phyloP scores from a whole-genome alignment of 2,797 vertebrate genomes.

The Xenops minutus region DNA sequence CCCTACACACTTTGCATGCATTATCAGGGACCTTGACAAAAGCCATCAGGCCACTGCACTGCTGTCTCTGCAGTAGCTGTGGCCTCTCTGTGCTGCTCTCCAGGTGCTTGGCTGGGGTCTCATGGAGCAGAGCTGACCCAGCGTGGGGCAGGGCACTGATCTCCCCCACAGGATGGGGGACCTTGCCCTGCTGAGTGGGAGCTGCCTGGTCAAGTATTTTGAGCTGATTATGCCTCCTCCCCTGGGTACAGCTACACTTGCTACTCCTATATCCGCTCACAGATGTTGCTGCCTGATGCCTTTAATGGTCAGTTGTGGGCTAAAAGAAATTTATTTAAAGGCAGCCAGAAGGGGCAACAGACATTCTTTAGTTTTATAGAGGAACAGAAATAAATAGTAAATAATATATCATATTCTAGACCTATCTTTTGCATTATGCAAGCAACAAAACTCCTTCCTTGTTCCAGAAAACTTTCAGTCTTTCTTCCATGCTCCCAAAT shows the following conservation, averaged over 20 bases:
- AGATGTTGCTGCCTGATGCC: neutral
- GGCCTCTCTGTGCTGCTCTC: neutral
- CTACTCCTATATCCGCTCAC: neutral
- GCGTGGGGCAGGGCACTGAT: neutral
- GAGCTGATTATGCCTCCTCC: neutral
- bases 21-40: neutral
- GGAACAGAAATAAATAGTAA: neutral
- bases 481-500: neutral
- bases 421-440: neutral
- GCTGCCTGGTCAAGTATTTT: neutral
- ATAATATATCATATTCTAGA: neutral
- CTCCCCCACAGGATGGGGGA: accelerated
- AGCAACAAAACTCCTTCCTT: neutral
- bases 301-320: neutral
- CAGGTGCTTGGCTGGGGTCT: neutral
- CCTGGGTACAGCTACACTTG: neutral
- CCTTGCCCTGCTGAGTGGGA: neutral
- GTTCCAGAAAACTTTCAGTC: neutral
- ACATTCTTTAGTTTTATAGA: neutral
- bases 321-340: neutral
- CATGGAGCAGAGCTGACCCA: neutral
- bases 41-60: neutral
- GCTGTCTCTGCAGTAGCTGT: neutral
- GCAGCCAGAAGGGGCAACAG: neutral
- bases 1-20: neutral